Evolutionary conservation across 2,113 vertebrate species (phyloP).

Genomic region (Oncorhynchus kisutch): DNA sequence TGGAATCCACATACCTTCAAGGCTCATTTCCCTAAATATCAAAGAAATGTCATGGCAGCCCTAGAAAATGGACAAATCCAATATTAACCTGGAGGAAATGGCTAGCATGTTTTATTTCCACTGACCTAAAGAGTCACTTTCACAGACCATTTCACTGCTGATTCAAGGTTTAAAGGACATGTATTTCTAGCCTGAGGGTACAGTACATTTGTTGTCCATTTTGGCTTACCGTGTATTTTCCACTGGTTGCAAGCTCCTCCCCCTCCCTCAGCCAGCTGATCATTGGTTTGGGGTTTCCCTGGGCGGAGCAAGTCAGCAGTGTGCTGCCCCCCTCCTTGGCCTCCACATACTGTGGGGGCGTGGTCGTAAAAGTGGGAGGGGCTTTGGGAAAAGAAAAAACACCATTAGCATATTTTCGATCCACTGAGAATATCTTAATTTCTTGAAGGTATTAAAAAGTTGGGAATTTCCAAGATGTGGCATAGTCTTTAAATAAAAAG

Average conservation of each 20-base stretch:
- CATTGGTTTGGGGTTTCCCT: constrained; percentile 95
- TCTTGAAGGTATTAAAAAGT: background rate
- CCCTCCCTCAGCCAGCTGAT: constrained; percentile 96
- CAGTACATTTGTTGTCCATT: background rate
- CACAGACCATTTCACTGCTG: background rate
- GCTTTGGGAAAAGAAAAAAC: constrained; percentile 70
- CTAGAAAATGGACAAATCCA: too few relatives aligned
- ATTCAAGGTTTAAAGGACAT: background rate
- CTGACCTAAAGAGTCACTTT: background rate
- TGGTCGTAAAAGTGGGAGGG: constrained; percentile 94
- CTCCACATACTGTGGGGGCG: constrained; percentile 95
- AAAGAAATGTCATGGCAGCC: too few relatives aligned
- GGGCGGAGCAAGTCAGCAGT: constrained; percentile 90
- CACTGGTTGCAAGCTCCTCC: constrained; percentile 80
- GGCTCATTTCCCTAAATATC: too few relatives aligned
- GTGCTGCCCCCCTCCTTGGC: constrained; percentile 93
- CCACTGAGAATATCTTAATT: background rate
- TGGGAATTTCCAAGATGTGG: background rate
- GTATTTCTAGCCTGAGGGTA: background rate
- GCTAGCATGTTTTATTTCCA: background rate
- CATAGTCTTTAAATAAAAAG: background rate
- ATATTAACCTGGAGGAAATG: background rate
- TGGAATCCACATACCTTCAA: too few relatives aligned
- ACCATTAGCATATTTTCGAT: background rate
- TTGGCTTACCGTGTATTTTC: constrained; percentile 88